phyloP scores from a whole-genome alignment of 2,113 vertebrate species.

The Antechinus flavipes region DNA sequence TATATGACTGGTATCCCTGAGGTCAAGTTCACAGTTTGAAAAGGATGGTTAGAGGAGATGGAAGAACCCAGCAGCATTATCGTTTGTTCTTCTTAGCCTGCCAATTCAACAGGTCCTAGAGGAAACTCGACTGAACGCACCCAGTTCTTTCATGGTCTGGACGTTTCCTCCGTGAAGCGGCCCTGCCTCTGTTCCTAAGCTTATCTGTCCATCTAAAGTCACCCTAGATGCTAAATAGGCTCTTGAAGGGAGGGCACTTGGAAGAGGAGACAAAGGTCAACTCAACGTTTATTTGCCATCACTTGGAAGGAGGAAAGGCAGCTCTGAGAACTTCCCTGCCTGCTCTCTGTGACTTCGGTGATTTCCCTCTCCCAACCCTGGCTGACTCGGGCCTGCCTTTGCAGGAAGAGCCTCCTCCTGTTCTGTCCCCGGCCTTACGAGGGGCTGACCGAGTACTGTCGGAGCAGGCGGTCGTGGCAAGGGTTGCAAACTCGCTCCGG shows the following conservation, averaged over 20 bases:
- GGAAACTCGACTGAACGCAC: no score
- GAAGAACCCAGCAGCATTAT: constrained; percentile 46
- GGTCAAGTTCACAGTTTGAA: constrained; percentile 71
- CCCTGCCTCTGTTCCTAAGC: constrained; percentile 8
- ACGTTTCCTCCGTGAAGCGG: neutral
- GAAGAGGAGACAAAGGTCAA: constrained; percentile 55
- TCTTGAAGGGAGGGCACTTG: constrained; percentile 21
- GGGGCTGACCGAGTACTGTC: constrained; percentile 90
- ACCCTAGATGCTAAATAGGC: neutral
- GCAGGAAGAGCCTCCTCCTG: neutral
- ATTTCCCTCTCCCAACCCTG: neutral
- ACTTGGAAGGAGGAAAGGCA: constrained; percentile 19
- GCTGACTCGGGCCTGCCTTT: neutral
- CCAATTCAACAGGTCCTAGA: neutral
- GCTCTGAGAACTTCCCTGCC: constrained; percentile 18
- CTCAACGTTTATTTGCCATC: constrained; percentile 64
- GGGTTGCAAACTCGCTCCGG: constrained; percentile 89
- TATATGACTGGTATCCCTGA: constrained; percentile 72
- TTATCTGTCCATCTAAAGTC: neutral
- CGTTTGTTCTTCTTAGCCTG: neutral
- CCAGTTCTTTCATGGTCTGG: neutral
- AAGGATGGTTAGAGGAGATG: constrained; percentile 50
- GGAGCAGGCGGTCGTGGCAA: constrained; percentile 89
- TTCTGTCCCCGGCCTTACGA: constrained; percentile 73
- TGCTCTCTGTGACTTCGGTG: neutral